Evolutionary conservation across 2,888 invertebrate genomes (phyloP), one percentile per base, ranked within the genome.

Genomic region (Tenthredo distinguenda): DNA sequence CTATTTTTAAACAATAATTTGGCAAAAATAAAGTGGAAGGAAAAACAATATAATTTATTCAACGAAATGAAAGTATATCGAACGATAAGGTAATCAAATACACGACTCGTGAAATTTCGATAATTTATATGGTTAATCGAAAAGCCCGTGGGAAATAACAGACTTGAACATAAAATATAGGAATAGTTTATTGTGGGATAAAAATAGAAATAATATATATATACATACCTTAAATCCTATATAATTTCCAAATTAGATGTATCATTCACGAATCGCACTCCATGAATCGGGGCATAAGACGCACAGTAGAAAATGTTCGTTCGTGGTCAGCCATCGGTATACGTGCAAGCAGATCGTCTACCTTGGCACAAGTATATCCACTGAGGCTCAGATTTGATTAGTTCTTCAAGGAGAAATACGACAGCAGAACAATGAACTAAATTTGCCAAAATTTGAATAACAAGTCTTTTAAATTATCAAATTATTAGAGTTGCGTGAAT

Each of bases 291-390:
- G 21, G 47, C n/a, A 37, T 26, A 37, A 18, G 43, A n/a, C 9
- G 9, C 55, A 34, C n/a, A 77, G 55, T 77, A n/a, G 77, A 77
- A 55, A 77, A 31, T 77, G 55, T 55, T 77, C 77, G 77, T 6
- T 31, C 77, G 31, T 55, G n/a, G 15, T 55, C 77, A 18, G n/a
- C 7, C 34, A n/a, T 26, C 55, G 1, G 74, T 34, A 18, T 34
- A 15, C 18, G 15, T 21, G n/a, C 62, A n/a, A 55, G 62, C 62
- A 62, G 62, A 26, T 62, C 62, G 9, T 9, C 26, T 26, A 10
- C 21, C 6, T 21, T 26, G 58, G 21, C 10, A 26, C 9, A 10
- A 26, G 26, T 21, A 58, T 58, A 58, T 58, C 58, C 47, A 55
- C n/a, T 62, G 26, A 50, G n/a, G 55, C n/a, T 55, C 55, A 55